Base-by-base conservation (phyloP, 2,888 invertebrate genomes). In the Lycia hirtaria region DNA sequence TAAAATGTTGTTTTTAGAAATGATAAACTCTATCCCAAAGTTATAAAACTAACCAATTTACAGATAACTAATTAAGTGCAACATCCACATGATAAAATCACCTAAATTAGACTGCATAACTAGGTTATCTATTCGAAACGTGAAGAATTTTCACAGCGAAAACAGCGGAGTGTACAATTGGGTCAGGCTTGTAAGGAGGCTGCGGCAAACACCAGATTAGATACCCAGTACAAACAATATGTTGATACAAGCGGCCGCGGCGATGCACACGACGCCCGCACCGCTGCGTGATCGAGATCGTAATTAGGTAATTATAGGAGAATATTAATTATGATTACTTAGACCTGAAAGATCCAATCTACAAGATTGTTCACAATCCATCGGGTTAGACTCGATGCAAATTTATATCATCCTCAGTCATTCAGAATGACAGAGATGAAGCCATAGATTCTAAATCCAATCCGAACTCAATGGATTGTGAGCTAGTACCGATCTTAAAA, bases 191-290 rank as follows among this genome's bases (percentile, higher is more conserved):
- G 75, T 68, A 72, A 82, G 81, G 87, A 88, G 87, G 88, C 87
- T 86, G 87, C 68, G 73, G 70, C 78, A 85, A 84, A 86, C 81
- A 87, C 3, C 52, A 76, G 88, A 89, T 89, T 79, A 89, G 88
- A 88, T 88, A 88, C 67, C 44, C 50, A 56, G 71, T 61, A 75
- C 86, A 87, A 87, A 88, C 87, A 86, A 35, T 41, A 72, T 65
- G 62, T 58, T 60, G 54, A 60, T 62, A 62, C 53, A 62, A 52
- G 47, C 38, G 37, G 37, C 38, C 32, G 51, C 37, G 47, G n/a
- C n/a, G n/a, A n/a, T n/a, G n/a, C n/a, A n/a, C n/a, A n/a, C n/a
- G n/a, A n/a, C n/a, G n/a, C n/a, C 30, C 56, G 17, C 40, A 37
- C 6, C 19, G 10, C 32, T 35, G 50, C 63, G 45, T 52, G 56